Conservation (phyloP, 2,888 invertebrate species). For the Aromia moschata region DNA sequence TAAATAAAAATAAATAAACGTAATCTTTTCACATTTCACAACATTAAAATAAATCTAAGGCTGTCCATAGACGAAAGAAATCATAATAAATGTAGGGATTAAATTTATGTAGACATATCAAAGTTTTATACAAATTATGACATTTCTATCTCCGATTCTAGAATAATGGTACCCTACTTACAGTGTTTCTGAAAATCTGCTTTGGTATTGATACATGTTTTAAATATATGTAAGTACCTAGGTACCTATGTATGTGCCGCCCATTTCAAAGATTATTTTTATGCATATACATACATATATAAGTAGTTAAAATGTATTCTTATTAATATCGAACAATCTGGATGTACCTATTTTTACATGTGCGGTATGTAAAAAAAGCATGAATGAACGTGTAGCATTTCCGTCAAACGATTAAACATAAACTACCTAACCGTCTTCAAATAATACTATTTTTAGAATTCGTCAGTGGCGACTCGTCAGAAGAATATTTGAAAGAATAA, state of each 20-base stretch:
- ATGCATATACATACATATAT: neutral
- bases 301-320: neutral
- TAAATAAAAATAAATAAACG: constrained; percentile 12
- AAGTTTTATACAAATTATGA: too few relatives aligned
- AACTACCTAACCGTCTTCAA: neutral
- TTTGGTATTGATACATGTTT: neutral
- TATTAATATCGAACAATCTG: neutral
- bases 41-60: neutral
- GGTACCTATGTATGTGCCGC: neutral
- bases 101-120: too few relatives aligned
- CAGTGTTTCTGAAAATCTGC: too few relatives aligned
- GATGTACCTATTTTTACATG: neutral
- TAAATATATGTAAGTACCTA: neutral
- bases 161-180: too few relatives aligned
- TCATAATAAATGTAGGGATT: too few relatives aligned
- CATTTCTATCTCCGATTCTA: too few relatives aligned
- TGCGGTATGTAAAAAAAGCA: neutral
- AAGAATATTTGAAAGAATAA: too few relatives aligned
- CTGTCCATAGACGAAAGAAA: neutral
- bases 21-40: constrained; percentile 11
- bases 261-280: neutral
- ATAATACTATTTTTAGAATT: neutral
- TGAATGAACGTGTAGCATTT: too few relatives aligned
- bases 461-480: neutral
- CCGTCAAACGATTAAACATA: neutral